A percentile compares a stretch with the other conserved stretches of the same genome.
Evolutionary conservation across 2,888 invertebrate species (phyloP).

Genomic region (Polydrusus cervinus): DNA sequence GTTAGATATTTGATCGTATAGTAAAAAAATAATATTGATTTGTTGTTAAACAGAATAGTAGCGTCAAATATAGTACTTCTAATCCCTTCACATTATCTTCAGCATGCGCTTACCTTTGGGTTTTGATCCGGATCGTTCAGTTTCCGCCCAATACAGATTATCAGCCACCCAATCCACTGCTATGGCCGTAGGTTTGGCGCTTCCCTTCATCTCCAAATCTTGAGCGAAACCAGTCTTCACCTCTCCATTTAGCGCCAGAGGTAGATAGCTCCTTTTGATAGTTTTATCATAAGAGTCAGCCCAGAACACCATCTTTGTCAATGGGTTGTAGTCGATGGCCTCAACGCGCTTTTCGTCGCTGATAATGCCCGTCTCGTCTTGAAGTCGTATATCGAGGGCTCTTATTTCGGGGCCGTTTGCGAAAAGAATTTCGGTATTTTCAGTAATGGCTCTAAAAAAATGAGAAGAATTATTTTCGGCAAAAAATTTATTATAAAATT

Average conservation of each 20-base stretch:
- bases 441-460: constrained; percentile 72
- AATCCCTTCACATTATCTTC: too few species aligned
- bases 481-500: too few species aligned
- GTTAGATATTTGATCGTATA: too few species aligned
- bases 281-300: constrained; percentile 93
- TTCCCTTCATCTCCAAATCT: constrained; percentile 88
- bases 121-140: constrained; percentile 82
- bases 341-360: constrained; percentile 91
- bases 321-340: constrained; percentile 92
- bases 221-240: constrained; percentile 90
- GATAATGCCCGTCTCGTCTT: constrained; percentile 85
- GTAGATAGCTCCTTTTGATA: constrained; percentile 93
- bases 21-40: too few species aligned
- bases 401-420: constrained; percentile 90
- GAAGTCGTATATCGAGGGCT: constrained; percentile 78
- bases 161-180: constrained; percentile 96
- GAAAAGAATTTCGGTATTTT: constrained; percentile 81
- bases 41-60: too few species aligned
- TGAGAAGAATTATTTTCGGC: too few species aligned
- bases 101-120: constrained; percentile 77
- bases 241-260: constrained; percentile 84
- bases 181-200: constrained; percentile 89
- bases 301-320: constrained; percentile 93
- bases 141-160: constrained; percentile 96
- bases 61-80: too few species aligned